Evolutionary conservation across 2,888 invertebrate genomes (phyloP).

Genomic region (Encarsia formosa): DNA sequence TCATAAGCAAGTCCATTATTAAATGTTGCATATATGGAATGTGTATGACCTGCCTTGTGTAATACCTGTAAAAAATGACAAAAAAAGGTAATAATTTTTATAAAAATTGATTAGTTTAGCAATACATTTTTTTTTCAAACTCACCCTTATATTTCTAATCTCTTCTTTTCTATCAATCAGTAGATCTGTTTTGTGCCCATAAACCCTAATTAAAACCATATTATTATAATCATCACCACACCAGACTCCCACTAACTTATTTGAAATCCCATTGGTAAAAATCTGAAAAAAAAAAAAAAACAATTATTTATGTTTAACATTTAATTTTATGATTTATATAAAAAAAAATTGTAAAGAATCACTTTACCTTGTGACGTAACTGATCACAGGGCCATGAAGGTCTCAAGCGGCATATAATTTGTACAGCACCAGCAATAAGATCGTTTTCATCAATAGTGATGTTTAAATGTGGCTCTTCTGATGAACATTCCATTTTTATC

Average conservation of each 20-base stretch:
- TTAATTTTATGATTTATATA: slow-evolving; percentile 1
- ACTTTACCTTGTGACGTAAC: slow-evolving; percentile 68
- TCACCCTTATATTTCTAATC: slow-evolving; percentile 55
- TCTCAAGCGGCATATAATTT: slow-evolving; percentile 65
- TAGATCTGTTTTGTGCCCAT: slow-evolving; percentile 89
- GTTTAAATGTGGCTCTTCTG: slow-evolving; percentile 53
- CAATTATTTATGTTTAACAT: neutral
- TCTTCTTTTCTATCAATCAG: slow-evolving; percentile 87
- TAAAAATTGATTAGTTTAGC: neutral
- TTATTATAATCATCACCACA: slow-evolving; percentile 55
- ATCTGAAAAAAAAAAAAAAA: slow-evolving; percentile 55
- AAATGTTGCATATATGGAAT: slow-evolving; percentile 85
- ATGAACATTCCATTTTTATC: slow-evolving; percentile 8
- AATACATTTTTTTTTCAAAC: neutral
- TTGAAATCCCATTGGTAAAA: slow-evolving; percentile 92
- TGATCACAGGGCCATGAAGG: slow-evolving; percentile 65
- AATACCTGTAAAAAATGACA: slow-evolving; percentile 55
- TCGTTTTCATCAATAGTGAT: slow-evolving; percentile 65
- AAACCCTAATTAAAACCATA: slow-evolving; percentile 81
- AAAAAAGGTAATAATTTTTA: slow-evolving; percentile 7
- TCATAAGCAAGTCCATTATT: slow-evolving; percentile 91
- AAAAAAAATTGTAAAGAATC: neutral
- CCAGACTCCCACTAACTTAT: slow-evolving; percentile 73
- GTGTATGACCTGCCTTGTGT: slow-evolving; percentile 73
- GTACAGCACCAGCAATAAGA: slow-evolving; percentile 63